Percentiles rank a stretch among this genome's conserved stretches.
These are phyloP conservation scores for Leptinotarsa lineolata DNA, from an alignment of 1,140 invertebrate species.

Conservation along the genomic window DNA sequence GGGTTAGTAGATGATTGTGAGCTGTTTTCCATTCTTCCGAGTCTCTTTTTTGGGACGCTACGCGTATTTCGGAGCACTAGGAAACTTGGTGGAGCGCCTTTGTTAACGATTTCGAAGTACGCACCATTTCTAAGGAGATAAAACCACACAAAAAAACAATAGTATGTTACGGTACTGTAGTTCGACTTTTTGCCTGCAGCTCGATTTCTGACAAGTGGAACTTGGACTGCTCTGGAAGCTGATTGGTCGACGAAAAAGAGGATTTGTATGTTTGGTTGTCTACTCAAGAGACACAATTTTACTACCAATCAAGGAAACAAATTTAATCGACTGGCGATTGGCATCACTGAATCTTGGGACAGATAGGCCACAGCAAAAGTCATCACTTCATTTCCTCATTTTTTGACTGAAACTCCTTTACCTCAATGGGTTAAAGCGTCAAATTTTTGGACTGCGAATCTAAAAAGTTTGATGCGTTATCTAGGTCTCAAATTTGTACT, in stretches of 20 bases:
- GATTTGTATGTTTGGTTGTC: slow-evolving; percentile 30
- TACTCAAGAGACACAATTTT: not conserved
- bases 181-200: slow-evolving; percentile 31
- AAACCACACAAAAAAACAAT: slow-evolving; percentile 48
- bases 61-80: slow-evolving; percentile 33
- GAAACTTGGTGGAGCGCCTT: slow-evolving; percentile 25
- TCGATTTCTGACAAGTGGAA: slow-evolving; percentile 35
- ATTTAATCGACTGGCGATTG: too few species aligned
- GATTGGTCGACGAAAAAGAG: slow-evolving; percentile 17
- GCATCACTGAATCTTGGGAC: too few species aligned
- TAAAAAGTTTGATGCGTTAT: too few species aligned
- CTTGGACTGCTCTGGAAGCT: slow-evolving; percentile 25
- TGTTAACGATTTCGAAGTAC: slow-evolving; percentile 31
- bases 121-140: slow-evolving; percentile 45
- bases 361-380: too few species aligned
- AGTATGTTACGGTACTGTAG: slow-evolving; percentile 47
- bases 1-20: slow-evolving; percentile 53
- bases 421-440: too few species aligned
- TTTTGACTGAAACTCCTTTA: too few species aligned
- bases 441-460: too few species aligned
- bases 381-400: too few species aligned
- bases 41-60: slow-evolving; percentile 21
- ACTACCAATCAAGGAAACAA: too few species aligned
- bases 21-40: slow-evolving; percentile 51
- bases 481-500: too few species aligned